A percentile compares a stretch with the other conserved stretches of the same genome.
Conservation (phyloP, 2,888 invertebrate genomes). For the Lamproptera curius region DNA sequence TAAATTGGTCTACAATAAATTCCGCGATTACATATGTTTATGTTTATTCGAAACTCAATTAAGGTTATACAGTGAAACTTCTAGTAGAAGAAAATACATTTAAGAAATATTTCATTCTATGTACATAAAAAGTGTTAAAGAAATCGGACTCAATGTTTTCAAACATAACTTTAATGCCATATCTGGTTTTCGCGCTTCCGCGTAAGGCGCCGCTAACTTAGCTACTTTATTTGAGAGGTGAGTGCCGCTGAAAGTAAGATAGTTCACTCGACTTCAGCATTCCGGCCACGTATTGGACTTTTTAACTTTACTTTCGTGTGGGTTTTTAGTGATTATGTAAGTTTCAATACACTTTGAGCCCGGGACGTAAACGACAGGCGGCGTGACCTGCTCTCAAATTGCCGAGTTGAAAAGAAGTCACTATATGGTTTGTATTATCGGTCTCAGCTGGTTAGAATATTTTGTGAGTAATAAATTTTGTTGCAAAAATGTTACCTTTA, state of each 20-base stretch:
- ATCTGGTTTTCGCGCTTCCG: conserved; percentile 33
- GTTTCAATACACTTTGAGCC: conserved; percentile 26
- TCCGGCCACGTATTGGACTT: conserved; percentile 50
- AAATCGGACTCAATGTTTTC: background rate
- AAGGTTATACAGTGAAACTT: too few relatives aligned
- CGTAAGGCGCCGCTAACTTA: conserved; percentile 32
- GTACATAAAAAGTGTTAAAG: background rate
- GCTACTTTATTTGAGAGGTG: conserved; percentile 70
- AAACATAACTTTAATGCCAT: conserved; percentile 22
- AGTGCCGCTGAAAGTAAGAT: conserved; percentile 68
- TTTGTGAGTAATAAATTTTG: too few relatives aligned
- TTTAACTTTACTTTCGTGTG: conserved; percentile 46
- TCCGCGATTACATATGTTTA: too few relatives aligned
- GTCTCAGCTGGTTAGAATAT: too few relatives aligned
- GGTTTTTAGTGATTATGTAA: conserved; percentile 36
- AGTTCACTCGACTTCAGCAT: conserved; percentile 53
- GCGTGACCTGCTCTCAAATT: conserved; percentile 15
- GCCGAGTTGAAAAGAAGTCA: too few relatives aligned
- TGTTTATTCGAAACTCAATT: too few relatives aligned
- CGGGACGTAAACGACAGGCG: conserved; percentile 20
- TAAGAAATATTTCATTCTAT: too few relatives aligned
- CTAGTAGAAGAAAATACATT: too few relatives aligned
- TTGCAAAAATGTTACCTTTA: too few relatives aligned
- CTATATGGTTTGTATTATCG: too few relatives aligned
- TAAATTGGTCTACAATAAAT: too few relatives aligned